Evolutionary conservation across 2,888 invertebrate species (phyloP).

Genomic region (Lamellibrachia satsuma): DNA sequence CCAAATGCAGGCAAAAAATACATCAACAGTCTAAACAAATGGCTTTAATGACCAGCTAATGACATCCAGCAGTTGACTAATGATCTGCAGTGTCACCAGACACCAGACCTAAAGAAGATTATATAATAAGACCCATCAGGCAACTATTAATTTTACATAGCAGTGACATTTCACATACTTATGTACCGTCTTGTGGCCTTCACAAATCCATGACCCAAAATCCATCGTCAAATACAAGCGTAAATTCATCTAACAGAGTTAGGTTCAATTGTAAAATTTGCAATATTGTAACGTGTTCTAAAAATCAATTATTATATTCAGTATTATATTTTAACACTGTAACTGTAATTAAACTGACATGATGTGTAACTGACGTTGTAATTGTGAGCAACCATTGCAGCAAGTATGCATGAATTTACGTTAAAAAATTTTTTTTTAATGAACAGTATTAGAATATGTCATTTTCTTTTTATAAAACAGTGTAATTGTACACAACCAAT

Average conservation of each 20-base stretch:
- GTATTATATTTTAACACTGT: too few species aligned
- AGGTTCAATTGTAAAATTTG: not conserved
- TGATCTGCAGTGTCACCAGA: not conserved
- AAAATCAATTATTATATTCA: too few species aligned
- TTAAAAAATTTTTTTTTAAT: too few species aligned
- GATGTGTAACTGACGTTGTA: too few species aligned
- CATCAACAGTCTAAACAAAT: not conserved
- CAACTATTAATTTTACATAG: not conserved
- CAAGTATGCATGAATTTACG: too few species aligned
- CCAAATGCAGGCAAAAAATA: not conserved
- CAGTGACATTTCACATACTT: not conserved
- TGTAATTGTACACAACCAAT: too few species aligned
- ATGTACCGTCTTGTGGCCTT: not conserved
- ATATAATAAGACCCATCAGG: not conserved
- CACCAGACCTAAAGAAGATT: not conserved
- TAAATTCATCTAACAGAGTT: not conserved
- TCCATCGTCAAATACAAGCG: not conserved
- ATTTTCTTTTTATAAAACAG: too few species aligned
- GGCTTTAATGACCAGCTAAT: too few species aligned
- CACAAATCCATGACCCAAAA: not conserved
- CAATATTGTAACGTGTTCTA: not conserved
- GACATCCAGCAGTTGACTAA: not conserved
- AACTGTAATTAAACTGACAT: too few species aligned
- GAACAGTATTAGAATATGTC: too few species aligned
- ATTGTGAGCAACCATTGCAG: too few species aligned